Base-by-base conservation (phyloP, 2,113 vertebrate species). In the Nansenia antarctica region DNA sequence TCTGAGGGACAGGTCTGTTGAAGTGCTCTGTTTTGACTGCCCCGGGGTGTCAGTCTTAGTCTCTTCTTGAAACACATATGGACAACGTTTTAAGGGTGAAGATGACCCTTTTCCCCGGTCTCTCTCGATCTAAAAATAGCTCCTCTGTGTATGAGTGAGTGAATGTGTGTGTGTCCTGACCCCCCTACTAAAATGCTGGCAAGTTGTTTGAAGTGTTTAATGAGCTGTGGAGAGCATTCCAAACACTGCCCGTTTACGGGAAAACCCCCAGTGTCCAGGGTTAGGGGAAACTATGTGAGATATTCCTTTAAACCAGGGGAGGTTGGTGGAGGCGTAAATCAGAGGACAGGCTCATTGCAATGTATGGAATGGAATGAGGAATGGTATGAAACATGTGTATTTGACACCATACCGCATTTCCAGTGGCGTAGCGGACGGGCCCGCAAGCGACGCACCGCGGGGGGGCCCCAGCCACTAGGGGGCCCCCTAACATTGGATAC, bases 101-200 rank as follows among this genome's bases (percentile, higher is more conserved):
- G 67, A 31, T 39, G 75, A 85, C 73, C 80, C 65, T 62, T 54
- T 20, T 70, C 65, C 78, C 62, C 9, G 0, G 20, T 27, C 54
- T 63, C 59, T 74, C 59, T 0, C 15, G 32, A 59, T 65, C 86
- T 85, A 89, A 84, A 91, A 87, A 85, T 90, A 88, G 83, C 7
- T n/a, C 3, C 35, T 29, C 29, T 11, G 31, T 20, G 18, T 57
- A 60, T 70, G 67, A 63, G 65, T 2, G 76, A 71, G 55, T 62
- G 27, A n/a, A 39, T 72, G 22, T 61, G 77, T 64, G 65, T 70
- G 65, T 52, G 67, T 62, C 64, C 67, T 42, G 63, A 68, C 64
- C 65, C 37, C 9, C 15, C 39, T 20, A 6, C 57, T 66, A 57
- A 39, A 63, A 72, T 22, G 55, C 76, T 27, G 3, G 47, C 3